Base-by-base conservation (phyloP, 2,113 vertebrate genomes). In the Halcyon senegalensis region DNA sequence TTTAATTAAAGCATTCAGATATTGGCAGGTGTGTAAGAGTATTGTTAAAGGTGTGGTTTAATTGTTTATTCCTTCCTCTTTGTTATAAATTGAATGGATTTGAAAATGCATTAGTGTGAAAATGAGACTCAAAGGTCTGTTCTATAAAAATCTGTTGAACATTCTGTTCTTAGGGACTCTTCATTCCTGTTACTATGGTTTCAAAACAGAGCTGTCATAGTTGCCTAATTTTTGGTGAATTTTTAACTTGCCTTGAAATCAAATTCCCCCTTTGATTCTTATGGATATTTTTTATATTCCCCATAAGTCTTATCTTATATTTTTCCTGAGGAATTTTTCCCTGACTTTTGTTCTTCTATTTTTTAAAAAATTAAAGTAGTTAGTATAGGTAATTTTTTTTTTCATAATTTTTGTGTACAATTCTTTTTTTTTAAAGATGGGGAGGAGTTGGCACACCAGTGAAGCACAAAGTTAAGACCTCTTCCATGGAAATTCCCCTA, bases 51-150 rank as follows among this genome's bases (percentile, higher is more conserved):
- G 68, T 13, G 27, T 96, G 90, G 75, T 72, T 96, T 98, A 98
- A 98, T 97, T 97, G 94, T 98, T 98, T 96, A 96, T 97, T 96
- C 92, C 96, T 96, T 95, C 87, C 77, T 96, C 85, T 97, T 97
- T 96, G 92, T 97, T 97, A 96, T 89, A 97, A 94, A 96, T 62
- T 96, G 93, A 97, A 97, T 94, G 59, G 83, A 84, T 95, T 95
- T 94, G 91, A 93, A 94, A 97, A 95, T 87, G 67, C 77, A 93
- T 97, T 97, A 96, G 93, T 87, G 73, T 96, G 95, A 97, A 98
- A 97, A 97, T 95, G 73, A 87, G 75, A 96, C 93, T 97, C 92
- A 92, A 89, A 97, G 88, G 77, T 97, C 75, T 93, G 87, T 91
- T 93, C 81, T 91, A 46, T 82, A 82, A 77, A 97, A 93, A 55